Base-by-base conservation (phyloP, 1,140 invertebrate genomes). In the Apis dorsata region DNA sequence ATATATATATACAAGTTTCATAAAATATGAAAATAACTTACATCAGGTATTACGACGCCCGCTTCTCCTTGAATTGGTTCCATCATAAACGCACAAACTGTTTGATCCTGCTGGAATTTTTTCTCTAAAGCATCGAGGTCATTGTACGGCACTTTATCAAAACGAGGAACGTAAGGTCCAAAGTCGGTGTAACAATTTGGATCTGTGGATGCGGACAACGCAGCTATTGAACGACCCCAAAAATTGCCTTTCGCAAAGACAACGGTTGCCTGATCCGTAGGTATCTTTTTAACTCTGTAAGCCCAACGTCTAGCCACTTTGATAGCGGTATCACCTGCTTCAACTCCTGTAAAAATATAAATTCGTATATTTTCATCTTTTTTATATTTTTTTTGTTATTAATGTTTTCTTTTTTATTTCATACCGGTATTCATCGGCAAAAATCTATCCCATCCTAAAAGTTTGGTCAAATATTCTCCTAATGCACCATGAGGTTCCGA, bases 41-140 rank as follows among this genome's bases (percentile, higher is more conserved):
- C 93, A 84, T 94, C 91, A 0, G 97, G 97, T 51, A 97, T 95
- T 9, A 96, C 93, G 12, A 98, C 97, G 24, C 97, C 97, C 62
- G 97, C 97, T 92, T 98, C 97, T 44, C 97, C 97, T 93, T 98
- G 97, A 82, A 98, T 97, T 5, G 97, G 97, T 90, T 97, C 97
- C n/a, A 97, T 94, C 97, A 97, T 97, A 90, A 96, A 97, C 0
- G 95, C 96, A 93, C 96, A 95, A 15, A 96, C 95, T 86, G 95
- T 95, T 44, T 94, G 94, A 86, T 96, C 94, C 59, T 94, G 77
- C 53, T 90, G 74, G 21, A 93, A 86, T 21, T 86, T 91, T 81
- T 95, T 94, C 92, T 97, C 96, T 12, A 98, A 90, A n/a, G 96
- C 95, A 0, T 88, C 78, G 2, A 96, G 85, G 91, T 98, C 95